Base-by-base conservation (phyloP, 2,888 invertebrate species). In the Abrostola triplasia region DNA sequence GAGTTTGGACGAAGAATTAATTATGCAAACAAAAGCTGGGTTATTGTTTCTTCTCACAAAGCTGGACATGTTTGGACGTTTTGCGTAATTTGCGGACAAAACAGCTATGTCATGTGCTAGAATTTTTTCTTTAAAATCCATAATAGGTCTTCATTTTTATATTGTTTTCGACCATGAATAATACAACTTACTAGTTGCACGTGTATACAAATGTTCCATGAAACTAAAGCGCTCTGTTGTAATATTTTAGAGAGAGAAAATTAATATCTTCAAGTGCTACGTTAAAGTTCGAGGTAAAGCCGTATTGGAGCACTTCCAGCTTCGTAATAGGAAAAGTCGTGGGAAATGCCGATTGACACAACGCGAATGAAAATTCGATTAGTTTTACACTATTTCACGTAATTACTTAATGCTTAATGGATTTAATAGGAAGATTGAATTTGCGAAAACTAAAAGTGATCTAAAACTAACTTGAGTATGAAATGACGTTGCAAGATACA, bases 11-110 rank as follows among this genome's bases (percentile, higher is more conserved):
- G 75, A 85, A 87, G 89, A 90, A 92, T 92, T 93, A 93, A 94
- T 93, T 92, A 92, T 90, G 89, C 88, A 90, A 91, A 91, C 92
- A 92, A 90, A 90, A 89, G 84, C 85, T 77, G 76, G 80, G 88
- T 89, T 91, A 90, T 93, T 92, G 92, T 93, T 90, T 90, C 86
- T 88, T 86, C 79, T 82, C 77, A 88, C 86, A 87, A 90, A 83
- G 78, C 78, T 73, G 82, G 84, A 83, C 84, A 65, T 93, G 91
- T 94, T 94, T 93, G 87, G 92, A 93, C 92, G 80, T 89, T 92
- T 94, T 94, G 94, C 93, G 94, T 94, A 91, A 93, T 92, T 80
- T 88, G 87, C 80, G 71, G 79, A 88, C 87, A 87, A 88, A 90
- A 89, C 84, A 87, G 80, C 82, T 72, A 76, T 72, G 85, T 84